Base-by-base conservation (phyloP, 1,140 invertebrate species). In the Bombus impatiens region DNA sequence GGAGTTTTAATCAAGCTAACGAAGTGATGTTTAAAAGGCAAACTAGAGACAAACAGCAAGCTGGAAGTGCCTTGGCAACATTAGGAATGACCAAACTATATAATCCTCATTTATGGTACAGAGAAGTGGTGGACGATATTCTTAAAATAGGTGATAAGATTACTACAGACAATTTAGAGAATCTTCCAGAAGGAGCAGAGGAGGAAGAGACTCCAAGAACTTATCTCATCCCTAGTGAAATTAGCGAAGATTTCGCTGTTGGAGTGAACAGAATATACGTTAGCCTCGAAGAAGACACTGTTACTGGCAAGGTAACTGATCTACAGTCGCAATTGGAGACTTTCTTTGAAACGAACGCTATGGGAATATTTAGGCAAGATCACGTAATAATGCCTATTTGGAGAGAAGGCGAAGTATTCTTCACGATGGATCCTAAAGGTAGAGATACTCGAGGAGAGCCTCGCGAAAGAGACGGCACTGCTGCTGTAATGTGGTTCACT, bases 171-270 rank as follows among this genome's bases (percentile, higher is more conserved):
- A 95, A 95, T 82, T 42, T 95, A 59, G 88, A 91, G 53, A 96
- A 95, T 84, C 84, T 95, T 9, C 91, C 90, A 4, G 94, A 92
- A n/a, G 40, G 32, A 15, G 92, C 42, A 15, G 92, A 65, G 1
- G 90, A 92, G 13, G 88, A 87, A 9, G 91, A 92, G 59, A 22
- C 28, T 0, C 83, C 84, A 35, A 94, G 96, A 82, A 84, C 95
- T 84, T 96, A 95, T 71, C 93, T 95, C 0, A 82, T 95, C 47
- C 94, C 95, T 0, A 93, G 90, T 74, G 95, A 96, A 71, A 92
- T 95, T 47, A 90, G 88, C 59, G 93, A 94, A 40, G 91, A 94
- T 35, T 94, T 95, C n/a, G 72, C 80, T 12, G 90, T 95, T 8
- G 94, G 94, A 1, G 89, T 94, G 18, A 95, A 94, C 74, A 70